A percentile compares a stretch with the other conserved stretches of the same genome.
Evolutionary conservation across 1,140 invertebrate genomes (phyloP).

Genomic region (Apis cerana): DNA sequence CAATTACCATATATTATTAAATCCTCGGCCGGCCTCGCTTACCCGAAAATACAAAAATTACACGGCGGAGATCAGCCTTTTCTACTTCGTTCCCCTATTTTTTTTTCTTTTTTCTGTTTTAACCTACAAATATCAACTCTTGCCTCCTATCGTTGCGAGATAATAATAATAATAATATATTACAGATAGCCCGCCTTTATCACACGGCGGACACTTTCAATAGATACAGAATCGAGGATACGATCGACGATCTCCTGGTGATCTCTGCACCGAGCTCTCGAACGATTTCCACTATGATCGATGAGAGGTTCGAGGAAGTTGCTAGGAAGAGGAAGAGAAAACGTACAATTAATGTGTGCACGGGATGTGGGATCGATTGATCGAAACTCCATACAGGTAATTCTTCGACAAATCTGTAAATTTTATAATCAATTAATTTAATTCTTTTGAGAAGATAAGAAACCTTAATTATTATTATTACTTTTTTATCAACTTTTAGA

Average conservation of each 20-base stretch:
- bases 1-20: constrained; percentile 37
- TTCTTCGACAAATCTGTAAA: too few relatives aligned
- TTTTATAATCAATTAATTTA: too few relatives aligned
- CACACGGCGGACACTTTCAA: neutral
- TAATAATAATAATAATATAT: constrained; percentile 32
- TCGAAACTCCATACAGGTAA: neutral
- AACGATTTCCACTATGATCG: neutral
- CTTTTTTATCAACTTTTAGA: too few relatives aligned
- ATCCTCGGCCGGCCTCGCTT: neutral
- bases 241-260: constrained; percentile 9
- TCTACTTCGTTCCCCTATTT: constrained; percentile 48
- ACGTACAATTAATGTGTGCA: neutral
- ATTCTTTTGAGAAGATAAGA: too few relatives aligned
- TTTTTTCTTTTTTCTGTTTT: neutral
- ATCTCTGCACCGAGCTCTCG: neutral
- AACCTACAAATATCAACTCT: constrained; percentile 32
- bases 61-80: constrained; percentile 62
- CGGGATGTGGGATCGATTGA: neutral
- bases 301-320: neutral
- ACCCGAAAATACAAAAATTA: constrained; percentile 63
- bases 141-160: constrained; percentile 12
- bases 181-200: constrained; percentile 6
- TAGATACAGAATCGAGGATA: neutral
- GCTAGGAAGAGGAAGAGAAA: constrained; percentile 20
- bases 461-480: too few relatives aligned